A percentile compares a stretch with the other conserved stretches of the same genome.
Conservation (phyloP, 2,888 invertebrate genomes). For the Sericinus montela region DNA sequence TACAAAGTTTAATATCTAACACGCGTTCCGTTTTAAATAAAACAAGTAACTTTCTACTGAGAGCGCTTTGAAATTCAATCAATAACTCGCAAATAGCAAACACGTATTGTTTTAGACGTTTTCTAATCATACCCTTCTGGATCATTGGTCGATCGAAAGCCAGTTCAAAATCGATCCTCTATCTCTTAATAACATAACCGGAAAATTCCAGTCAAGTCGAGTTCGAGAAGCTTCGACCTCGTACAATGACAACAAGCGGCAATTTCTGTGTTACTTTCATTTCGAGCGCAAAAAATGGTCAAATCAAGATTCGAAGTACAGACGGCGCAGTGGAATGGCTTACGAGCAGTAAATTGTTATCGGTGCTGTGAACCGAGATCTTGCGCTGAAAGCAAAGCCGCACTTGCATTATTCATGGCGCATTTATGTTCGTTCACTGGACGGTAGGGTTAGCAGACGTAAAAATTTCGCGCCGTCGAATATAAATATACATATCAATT, state of each 20-base stretch:
- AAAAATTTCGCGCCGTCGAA: too few relatives aligned
- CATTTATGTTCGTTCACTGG: constrained; percentile 19
- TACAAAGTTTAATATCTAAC: too few relatives aligned
- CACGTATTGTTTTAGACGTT: not conserved
- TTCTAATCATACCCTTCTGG: not conserved
- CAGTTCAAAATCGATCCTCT: not conserved
- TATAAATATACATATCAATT: too few relatives aligned
- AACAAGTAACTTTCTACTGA: not conserved
- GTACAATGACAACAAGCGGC: not conserved
- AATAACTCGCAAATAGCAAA: not conserved
- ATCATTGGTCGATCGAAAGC: not conserved
- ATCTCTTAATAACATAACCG: not conserved
- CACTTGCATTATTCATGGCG: constrained; percentile 46
- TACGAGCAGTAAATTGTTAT: constrained; percentile 43
- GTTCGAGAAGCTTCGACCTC: not conserved
- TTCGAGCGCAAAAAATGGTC: constrained; percentile 5
- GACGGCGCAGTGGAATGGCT: constrained; percentile 31
- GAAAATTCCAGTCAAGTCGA: too few relatives aligned
- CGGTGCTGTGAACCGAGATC: constrained; percentile 23
- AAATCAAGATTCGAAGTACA: constrained; percentile 21
- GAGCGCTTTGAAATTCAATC: not conserved
- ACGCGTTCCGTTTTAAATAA: not conserved
- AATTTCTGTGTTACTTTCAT: constrained; percentile 7
- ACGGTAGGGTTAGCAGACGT: not conserved
- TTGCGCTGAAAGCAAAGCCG: constrained; percentile 38